phyloP scores from a whole-genome alignment of 2,113 vertebrate species.

The Atlantisia rogersi region DNA sequence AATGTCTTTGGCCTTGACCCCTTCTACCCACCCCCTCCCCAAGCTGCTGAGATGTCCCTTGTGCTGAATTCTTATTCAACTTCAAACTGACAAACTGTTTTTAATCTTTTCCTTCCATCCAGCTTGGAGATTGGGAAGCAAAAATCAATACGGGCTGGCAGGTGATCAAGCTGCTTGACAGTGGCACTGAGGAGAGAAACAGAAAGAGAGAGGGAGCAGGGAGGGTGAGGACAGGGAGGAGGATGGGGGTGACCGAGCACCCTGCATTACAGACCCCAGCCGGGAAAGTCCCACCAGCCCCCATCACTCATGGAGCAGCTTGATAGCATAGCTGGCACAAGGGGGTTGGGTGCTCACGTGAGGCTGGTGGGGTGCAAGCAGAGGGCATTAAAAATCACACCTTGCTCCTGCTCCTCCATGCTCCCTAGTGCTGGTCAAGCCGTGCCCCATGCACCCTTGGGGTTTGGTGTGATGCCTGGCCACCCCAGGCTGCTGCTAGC shows the following conservation, averaged over 20 bases:
- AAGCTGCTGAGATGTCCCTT: constrained; percentile 78
- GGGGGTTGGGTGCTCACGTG: constrained; percentile 73
- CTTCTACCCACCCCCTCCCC: constrained; percentile 33
- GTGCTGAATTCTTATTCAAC: constrained; percentile 96
- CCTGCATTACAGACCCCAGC: constrained; percentile 74
- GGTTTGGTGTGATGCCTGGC: background rate
- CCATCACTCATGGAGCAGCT: constrained; percentile 76
- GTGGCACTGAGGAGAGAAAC: constrained; percentile 65
- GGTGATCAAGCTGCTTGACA: constrained; percentile 92
- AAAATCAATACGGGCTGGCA: constrained; percentile 99
- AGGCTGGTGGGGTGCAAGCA: constrained; percentile 33
- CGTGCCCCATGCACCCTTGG: fast-evolving
- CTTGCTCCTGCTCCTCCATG: background rate
- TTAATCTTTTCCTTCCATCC: constrained; percentile 99
- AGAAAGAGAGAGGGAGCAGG: background rate
- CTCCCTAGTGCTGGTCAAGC: background rate
- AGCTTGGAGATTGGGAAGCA: constrained; percentile 98
- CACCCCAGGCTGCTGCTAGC: background rate
- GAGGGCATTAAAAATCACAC: background rate
- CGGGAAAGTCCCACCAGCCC: constrained; percentile 43
- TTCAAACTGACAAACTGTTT: constrained; percentile 99
- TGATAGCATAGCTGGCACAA: constrained; percentile 67
- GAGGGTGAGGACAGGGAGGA: background rate
- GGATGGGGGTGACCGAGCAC: constrained; percentile 38
- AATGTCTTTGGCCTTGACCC: constrained; percentile 59